Base-by-base conservation (phyloP, 2,888 invertebrate genomes). In the Leistus spinibarbis region DNA sequence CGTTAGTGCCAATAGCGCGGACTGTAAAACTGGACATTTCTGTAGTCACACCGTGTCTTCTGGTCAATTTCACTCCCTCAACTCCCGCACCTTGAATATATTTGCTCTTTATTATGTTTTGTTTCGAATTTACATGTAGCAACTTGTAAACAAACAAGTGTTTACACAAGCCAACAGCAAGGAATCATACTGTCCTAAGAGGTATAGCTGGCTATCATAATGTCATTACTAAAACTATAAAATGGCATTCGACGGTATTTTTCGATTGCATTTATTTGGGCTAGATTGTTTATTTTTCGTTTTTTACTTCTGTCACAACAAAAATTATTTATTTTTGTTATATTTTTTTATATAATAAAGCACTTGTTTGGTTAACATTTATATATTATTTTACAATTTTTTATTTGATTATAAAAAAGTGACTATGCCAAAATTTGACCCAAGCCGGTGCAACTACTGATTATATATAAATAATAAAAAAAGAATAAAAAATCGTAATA, bases 331-430 rank as follows among this genome's bases (percentile, higher is more conserved):
- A 71, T 71, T 71, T 71, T 72, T 72, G 72, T 72, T 72, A 72
- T 72, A 22, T 72, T 72, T 72, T 73, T 62, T 73, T 20, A 57
- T 65, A 63, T 66, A 73, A 67, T 73, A 67, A 67, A 67, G 57
- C 73, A 73, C 73, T 73, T 73, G 73, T 73, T 73, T 73, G 73
- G 60, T 67, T 66, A 53, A 40, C n/a, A n/a, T n/a, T 53, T 27
- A 65, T 70, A 64, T 69, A 40, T 60, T 57, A 54, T 57, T 19
- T 53, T 20, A 66, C 54, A 66, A 54, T n/a, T 56, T 68, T 54
- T 60, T 70, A 70, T 54, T 70, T 40, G 40, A 40, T 40, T 40
- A 40, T 40, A 40, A 40, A 40, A 40, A 40, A 40, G 40, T 40
- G 40, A 40, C 40, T 40, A 40, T 40, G 40, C 40, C 40, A 40